Base-by-base conservation (phyloP, 37 sponge, comb jelly and placozoan genomes). In the Hormiphora californensis region DNA sequence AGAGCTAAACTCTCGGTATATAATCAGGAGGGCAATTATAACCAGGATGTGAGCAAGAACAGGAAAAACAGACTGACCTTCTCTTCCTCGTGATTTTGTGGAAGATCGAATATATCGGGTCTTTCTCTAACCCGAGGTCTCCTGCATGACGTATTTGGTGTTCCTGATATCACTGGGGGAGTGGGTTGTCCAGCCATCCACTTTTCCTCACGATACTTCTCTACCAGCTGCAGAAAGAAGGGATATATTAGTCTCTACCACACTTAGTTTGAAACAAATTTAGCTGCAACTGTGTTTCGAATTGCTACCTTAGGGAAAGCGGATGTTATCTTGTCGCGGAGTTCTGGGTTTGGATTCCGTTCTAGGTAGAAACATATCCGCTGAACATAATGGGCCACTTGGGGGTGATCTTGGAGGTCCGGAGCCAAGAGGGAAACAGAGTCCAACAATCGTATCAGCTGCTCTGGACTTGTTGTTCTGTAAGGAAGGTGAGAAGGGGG, bases 321-420 rank as follows among this genome's bases (percentile, higher is more conserved):
- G 28, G 40, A 25, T 30, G 40, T 21, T n/a, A 73, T 73, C 25
- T 73, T 73, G 1, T 4, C 17, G 46, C n/a, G 44, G 12, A 73
- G 46, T 25, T 27, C 17, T 32, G 32, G 9, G 2, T 37, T 41
- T 38, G 81, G 81, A 28, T 73, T 27, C 1, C 46, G 40, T 5
- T 73, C 81, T 19, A 73, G 46, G 44, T 40, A 73, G 44, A 73
- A 73, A 41, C 81, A 73, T 15, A 73, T 27, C 9, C 81, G 35
- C 0, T 73, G 46, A 21, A 73, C 81, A 17, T 73, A 73, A 46
- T 73, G 81, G 17, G 40, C 43, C 8, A 73, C 81, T 36, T 73
- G 81, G 8, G 81, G 43, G 23, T 73, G 81, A 21, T 73, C 23
- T 28, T 73, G 81, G 21, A 73, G 46, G 81, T 73, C 81, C 5